Evolutionary conservation across 2,797 vertebrate species (phyloP), one percentile per base, ranked within the genome.

Genomic region (Heteromormyrus szaboi): DNA sequence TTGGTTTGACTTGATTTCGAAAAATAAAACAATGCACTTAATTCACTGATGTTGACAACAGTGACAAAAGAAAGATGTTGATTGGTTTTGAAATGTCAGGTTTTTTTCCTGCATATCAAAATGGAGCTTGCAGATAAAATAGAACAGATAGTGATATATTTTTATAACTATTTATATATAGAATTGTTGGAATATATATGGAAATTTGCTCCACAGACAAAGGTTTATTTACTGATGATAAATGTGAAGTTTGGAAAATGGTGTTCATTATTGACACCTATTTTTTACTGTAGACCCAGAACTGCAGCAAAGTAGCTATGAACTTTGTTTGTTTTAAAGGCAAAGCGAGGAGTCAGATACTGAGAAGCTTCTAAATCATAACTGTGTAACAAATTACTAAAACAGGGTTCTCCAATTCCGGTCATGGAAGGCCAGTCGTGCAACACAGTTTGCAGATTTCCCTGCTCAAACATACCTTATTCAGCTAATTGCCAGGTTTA

Each of bases 301-400:
- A 59, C 62, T 76, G 62, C 29, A 54, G 62, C 62, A 86, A 19
- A 41, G 59, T 33, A 72, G 83, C 89, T 92, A 89, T 93, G 89
- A 90, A 91, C 89, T 84, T 8, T 92, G 93, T 92, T 93, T 93
- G 92, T 91, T 89, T 48, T 44, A 50, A 85, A 91, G 89, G 91
- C 87, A 91, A 59, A 54, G 53, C 68, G 56, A 72, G 72, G n/a
- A 89, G 89, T 92, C 89, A 83, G 46, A 84, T 46, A 22, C 14
- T 41, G 68, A 46, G 56, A 22, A 9, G 86, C 86, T 56, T 41
- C 1, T 59, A 9, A 41, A 41, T 22, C 14, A 7, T 44, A 85
- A 48, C 2, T 88, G 29, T 88, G 29, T 81, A 92, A 89, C 88
- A 89, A 94, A 91, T 90, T 86, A 92, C 91, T 89, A 91, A 91